Conservation (phyloP, 2,113 vertebrate genomes). For the Caretta caretta region DNA sequence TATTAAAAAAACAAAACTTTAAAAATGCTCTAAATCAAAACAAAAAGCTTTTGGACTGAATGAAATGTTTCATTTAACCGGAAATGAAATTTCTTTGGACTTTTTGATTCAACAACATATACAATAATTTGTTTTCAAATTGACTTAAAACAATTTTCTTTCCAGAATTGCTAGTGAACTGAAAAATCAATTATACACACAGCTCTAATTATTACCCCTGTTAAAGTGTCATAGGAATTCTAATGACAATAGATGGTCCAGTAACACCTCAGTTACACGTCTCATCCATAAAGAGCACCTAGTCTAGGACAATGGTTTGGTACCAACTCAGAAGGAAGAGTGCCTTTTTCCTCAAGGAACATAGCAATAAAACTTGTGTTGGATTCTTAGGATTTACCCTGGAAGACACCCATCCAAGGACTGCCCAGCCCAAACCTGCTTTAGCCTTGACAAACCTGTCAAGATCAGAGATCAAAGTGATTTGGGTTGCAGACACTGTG, state of each 20-base stretch:
- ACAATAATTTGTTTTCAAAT: neutral
- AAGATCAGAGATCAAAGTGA: neutral
- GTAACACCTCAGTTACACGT: neutral
- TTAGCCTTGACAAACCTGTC: neutral
- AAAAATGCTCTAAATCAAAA: neutral
- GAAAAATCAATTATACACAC: neutral
- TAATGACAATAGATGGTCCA: neutral
- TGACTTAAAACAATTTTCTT: neutral
- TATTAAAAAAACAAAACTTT: neutral
- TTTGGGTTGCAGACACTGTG: neutral
- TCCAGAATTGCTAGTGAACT: neutral
- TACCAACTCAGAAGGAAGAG: neutral
- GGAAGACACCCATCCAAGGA: neutral
- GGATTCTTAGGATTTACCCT: neutral
- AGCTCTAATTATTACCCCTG: neutral
- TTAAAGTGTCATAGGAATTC: neutral
- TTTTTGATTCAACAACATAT: neutral
- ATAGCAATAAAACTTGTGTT: neutral
- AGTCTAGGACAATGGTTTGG: neutral
- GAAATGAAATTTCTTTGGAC: neutral
- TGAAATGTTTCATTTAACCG: neutral
- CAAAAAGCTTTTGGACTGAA: neutral
- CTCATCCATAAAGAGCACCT: neutral
- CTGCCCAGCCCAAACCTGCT: neutral
- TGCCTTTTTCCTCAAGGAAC: neutral